Conservation (phyloP, 2,888 invertebrate genomes). For the Zelleria hepariella region DNA sequence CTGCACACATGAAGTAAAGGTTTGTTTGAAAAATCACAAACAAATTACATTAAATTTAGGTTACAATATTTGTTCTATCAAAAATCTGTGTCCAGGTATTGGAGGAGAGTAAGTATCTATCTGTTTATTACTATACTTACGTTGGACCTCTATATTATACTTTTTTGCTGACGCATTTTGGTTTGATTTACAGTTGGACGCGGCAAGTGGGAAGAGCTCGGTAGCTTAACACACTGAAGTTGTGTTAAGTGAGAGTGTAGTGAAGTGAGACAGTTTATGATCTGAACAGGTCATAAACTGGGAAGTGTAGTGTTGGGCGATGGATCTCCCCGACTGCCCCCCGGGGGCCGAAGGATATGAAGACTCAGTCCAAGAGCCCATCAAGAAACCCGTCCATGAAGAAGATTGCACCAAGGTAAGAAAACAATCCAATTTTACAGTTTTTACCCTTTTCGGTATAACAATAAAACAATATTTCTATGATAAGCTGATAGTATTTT, state of each 20-base stretch:
- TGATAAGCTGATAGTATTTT: neutral
- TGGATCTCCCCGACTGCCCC: slow-evolving; percentile 65
- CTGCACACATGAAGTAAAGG: too few relatives aligned
- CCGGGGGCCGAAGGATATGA: slow-evolving; percentile 64
- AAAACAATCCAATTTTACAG: slow-evolving; percentile 17
- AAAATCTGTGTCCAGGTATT: neutral
- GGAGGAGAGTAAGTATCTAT: slow-evolving; percentile 1
- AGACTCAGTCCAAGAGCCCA: slow-evolving; percentile 38
- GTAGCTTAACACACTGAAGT: slow-evolving; percentile 4
- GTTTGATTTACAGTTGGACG: slow-evolving; percentile 38
- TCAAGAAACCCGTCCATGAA: slow-evolving; percentile 33
- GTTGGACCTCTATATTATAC: slow-evolving; percentile 13
- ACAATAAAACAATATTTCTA: neutral
- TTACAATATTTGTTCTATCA: too few relatives aligned
- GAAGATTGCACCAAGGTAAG: slow-evolving; percentile 56
- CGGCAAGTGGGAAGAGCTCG: slow-evolving; percentile 22
- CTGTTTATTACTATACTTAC: neutral
- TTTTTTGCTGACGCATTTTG: slow-evolving; percentile 4
- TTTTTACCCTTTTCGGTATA: neutral
- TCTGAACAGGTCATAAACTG: slow-evolving; percentile 53
- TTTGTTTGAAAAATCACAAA: too few relatives aligned
- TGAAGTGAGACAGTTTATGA: slow-evolving; percentile 46
- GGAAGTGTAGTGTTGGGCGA: slow-evolving; percentile 61
- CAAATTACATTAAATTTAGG: too few relatives aligned
- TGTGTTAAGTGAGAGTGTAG: slow-evolving; percentile 11